Evolutionary conservation across 1,140 invertebrate species (phyloP).

Genomic region (Camponotus pennsylvanicus): DNA sequence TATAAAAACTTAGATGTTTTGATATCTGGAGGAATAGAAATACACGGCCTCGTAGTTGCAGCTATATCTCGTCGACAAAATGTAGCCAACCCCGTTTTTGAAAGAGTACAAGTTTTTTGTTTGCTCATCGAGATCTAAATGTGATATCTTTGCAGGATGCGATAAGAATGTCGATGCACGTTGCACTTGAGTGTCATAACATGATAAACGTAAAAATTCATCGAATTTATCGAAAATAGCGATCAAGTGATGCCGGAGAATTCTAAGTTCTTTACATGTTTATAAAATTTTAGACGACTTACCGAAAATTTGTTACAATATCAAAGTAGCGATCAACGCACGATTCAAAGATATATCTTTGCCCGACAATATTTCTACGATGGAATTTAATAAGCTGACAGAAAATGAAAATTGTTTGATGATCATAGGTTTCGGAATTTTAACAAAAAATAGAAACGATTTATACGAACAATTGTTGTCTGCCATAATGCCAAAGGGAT

Average conservation of each 20-base stretch:
- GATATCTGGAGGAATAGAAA: conserved; percentile 92
- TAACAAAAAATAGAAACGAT: neutral
- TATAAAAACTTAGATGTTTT: conserved; percentile 83
- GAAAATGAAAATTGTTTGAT: conserved; percentile 87
- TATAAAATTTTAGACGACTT: conserved; percentile 87
- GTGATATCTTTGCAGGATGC: conserved; percentile 81
- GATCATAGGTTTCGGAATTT: conserved; percentile 83
- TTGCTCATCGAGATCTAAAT: conserved; percentile 75
- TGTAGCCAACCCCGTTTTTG: conserved; percentile 90
- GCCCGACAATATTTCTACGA: neutral
- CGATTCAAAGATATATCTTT: neutral
- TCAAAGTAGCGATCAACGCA: neutral
- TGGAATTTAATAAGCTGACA: neutral
- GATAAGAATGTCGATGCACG: conserved; percentile 88
- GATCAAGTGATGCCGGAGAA: conserved; percentile 84
- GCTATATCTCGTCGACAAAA: conserved; percentile 91
- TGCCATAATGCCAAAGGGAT: conserved; percentile 81
- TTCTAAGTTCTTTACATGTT: conserved; percentile 86
- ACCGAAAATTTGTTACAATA: conserved; percentile 86
- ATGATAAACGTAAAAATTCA: conserved; percentile 90
- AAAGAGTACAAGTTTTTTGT: conserved; percentile 93
- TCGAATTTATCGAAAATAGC: conserved; percentile 89
- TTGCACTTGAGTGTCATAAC: conserved; percentile 92
- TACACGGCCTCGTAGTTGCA: conserved; percentile 93
- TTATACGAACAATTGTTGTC: neutral